Base-by-base conservation (phyloP, 2,888 invertebrate genomes). In the Tuta absoluta region DNA sequence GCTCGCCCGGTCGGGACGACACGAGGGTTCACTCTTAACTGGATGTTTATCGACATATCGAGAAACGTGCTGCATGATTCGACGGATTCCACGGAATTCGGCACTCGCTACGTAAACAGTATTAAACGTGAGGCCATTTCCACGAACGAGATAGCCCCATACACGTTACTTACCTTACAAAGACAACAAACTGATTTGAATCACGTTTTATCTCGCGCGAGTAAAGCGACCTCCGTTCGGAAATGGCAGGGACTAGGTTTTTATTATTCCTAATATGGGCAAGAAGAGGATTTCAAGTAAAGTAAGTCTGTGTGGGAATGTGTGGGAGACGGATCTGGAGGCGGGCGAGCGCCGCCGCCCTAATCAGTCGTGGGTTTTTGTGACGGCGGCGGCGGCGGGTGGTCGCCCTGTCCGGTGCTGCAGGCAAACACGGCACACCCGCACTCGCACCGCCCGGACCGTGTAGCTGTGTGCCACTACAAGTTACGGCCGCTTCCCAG, bases 291-390 rank as follows among this genome's bases (percentile, higher is more conserved):
- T 57, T 33, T 33, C 17, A 21, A 49, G 49, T 49, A 21, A 49
- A n/a, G 53, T 12, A 57, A 12, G 10, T 3, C 11, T 4, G 19
- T 28, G 57, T 57, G 33, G 17, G 33, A 17, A 57, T 45, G 33
- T 2, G 56, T 53, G 45, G 48, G 59, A 45, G 37, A 8, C 58
- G 59, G 58, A 17, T 64, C 59, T 19, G 64, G 19, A 28, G 28
- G 62, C 57, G 33, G 38, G 60, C 11, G 57, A 51, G 38, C 64
- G 51, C 37, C 64, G 51, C 37, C 51, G 58, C 61, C 38, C 53
- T 56, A 49, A 45, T 53, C 41, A 56, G 63, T 56, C 56, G 56
- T 45, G 56, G n/a, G 63, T 63, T 63, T 63, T 63, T 53, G 63
- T 56, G 63, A 10, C 19, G 48, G 33, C 63, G 63, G 17, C 19